Conservation (phyloP, 2,888 invertebrate species). For the Cephus pulcher region DNA sequence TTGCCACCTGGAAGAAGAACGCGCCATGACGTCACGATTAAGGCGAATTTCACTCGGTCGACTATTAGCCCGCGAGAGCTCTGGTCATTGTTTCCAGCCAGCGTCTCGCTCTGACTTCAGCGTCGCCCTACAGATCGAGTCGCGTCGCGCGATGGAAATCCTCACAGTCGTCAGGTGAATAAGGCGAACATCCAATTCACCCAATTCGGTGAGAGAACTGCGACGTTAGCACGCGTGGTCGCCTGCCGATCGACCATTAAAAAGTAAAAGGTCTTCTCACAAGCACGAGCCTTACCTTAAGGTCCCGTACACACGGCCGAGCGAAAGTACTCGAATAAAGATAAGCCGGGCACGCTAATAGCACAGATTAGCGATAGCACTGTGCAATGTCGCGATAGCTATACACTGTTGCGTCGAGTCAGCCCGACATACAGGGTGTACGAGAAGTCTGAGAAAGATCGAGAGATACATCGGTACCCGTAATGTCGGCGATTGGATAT, state of each 20-base stretch:
- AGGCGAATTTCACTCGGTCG: too few relatives aligned
- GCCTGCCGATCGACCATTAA: background rate
- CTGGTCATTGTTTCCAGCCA: too few relatives aligned
- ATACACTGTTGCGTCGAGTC: slow-evolving; percentile 1
- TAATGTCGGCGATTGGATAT: background rate
- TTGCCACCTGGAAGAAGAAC: too few relatives aligned
- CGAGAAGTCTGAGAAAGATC: background rate
- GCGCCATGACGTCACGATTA: too few relatives aligned
- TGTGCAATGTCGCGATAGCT: background rate
- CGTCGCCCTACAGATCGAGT: too few relatives aligned
- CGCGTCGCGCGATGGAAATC: too few relatives aligned
- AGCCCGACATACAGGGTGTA: background rate
- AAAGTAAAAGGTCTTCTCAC: background rate
- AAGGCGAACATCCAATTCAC: background rate
- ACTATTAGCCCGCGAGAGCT: too few relatives aligned
- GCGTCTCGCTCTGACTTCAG: too few relatives aligned
- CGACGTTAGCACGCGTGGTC: background rate
- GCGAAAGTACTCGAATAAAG: slow-evolving; percentile 12
- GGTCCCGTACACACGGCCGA: slow-evolving; percentile 12
- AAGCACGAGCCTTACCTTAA: background rate
- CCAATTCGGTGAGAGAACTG: background rate
- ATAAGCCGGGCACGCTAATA: slow-evolving; percentile 19
- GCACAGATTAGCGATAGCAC: slow-evolving; percentile 15
- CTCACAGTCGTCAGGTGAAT: background rate
- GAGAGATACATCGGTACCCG: too few relatives aligned